These are phyloP conservation scores for Gorilla gorilla DNA, from an alignment of 2,113 vertebrate species.

Conservation along the genomic window DNA sequence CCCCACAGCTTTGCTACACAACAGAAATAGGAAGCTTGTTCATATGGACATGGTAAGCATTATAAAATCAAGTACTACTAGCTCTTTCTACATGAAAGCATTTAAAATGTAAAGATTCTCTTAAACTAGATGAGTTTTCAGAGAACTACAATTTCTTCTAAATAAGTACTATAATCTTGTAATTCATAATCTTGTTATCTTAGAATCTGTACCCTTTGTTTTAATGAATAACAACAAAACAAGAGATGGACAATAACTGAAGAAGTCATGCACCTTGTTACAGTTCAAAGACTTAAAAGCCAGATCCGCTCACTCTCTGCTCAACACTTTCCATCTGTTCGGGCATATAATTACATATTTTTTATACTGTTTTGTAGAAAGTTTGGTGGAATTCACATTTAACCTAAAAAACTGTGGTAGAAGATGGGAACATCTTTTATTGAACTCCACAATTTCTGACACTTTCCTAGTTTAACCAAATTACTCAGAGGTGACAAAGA, in stretches of 20 bases:
- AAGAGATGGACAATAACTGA: background rate
- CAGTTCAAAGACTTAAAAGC: background rate
- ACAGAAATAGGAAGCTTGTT: conserved; percentile 29
- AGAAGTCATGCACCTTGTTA: background rate
- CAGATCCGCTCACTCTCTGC: background rate
- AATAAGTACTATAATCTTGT: background rate
- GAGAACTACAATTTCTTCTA: background rate
- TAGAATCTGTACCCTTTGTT: background rate
- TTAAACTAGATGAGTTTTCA: background rate
- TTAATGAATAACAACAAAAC: background rate
- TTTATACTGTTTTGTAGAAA: conserved; percentile 23
- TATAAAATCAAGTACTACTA: background rate
- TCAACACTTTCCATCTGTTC: background rate
- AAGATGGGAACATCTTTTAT: background rate
- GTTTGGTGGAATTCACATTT: background rate
- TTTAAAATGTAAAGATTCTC: conserved; percentile 37
- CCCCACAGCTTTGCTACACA: conserved; percentile 92
- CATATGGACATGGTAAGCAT: background rate
- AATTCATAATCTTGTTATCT: background rate
- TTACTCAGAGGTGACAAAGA: background rate
- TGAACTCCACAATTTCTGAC: background rate
- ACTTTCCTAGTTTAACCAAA: conserved; percentile 33
- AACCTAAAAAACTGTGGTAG: background rate
- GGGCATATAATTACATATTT: background rate
- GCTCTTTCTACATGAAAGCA: background rate